A percentile compares a stretch with the other conserved stretches of the same genome.
Evolutionary conservation across 2,113 vertebrate species (phyloP).

Genomic region (Ciconia stormi): DNA sequence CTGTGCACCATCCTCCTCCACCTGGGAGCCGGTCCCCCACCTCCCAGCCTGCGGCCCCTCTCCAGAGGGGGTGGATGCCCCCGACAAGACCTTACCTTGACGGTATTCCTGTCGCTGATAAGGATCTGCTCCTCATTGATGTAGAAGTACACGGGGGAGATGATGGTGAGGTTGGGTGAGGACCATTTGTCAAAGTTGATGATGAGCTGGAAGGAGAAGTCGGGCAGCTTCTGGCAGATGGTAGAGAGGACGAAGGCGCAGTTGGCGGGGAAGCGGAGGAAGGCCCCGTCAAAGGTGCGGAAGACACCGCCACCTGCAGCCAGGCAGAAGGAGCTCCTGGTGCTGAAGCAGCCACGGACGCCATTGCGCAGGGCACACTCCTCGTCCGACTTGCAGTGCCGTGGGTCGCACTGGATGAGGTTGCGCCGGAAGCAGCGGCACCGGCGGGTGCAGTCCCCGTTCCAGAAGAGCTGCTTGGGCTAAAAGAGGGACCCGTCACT

Average conservation of each 20-base stretch:
- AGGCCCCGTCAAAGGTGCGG: constrained; percentile 94
- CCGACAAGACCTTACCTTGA: constrained; percentile 79
- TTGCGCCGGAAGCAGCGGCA: constrained; percentile 98
- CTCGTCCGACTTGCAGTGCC: constrained; percentile 92
- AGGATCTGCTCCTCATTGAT: constrained; percentile 98
- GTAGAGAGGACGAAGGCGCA: constrained; percentile 97
- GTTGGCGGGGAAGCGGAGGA: constrained; percentile 93
- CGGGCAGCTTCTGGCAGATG: constrained; percentile 96
- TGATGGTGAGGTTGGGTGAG: constrained; percentile 92
- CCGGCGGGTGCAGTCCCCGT: constrained; percentile 90
- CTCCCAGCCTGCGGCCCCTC: rapidly evolving
- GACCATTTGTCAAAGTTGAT: constrained; percentile 99
- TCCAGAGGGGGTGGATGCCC: rapidly evolving
- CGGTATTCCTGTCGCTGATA: constrained; percentile 87
- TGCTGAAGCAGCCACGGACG: constrained; percentile 88
- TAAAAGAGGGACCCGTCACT: not conserved
- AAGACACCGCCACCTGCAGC: constrained; percentile 92
- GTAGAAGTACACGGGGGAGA: constrained; percentile 96
- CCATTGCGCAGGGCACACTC: constrained; percentile 87
- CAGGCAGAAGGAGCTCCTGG: constrained; percentile 88
- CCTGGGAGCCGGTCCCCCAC: rapidly evolving
- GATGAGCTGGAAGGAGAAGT: constrained; percentile 98
- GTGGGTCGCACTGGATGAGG: constrained; percentile 93
- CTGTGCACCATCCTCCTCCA: rapidly evolving
- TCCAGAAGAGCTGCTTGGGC: constrained; percentile 99